Percentiles rank a stretch among this genome's conserved stretches.
These are phyloP conservation scores for Aythya baeri DNA, from an alignment of 2,113 vertebrate species.

Conservation along the genomic window DNA sequence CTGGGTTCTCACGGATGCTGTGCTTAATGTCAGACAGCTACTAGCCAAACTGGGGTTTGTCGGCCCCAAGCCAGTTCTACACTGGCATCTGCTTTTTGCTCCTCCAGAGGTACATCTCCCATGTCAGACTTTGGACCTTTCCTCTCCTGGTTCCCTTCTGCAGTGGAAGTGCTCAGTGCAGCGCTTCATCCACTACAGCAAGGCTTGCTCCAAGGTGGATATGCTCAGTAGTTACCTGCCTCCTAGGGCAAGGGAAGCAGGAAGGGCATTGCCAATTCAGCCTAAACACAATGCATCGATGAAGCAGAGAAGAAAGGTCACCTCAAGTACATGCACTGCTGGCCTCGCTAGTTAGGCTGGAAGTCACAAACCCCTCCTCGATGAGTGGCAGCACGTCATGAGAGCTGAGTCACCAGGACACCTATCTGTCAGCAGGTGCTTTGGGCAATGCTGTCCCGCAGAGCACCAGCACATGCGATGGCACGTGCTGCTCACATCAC, in stretches of 20 bases:
- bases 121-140: background rate
- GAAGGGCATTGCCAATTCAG: background rate
- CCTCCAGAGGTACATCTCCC: background rate
- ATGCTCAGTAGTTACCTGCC: background rate
- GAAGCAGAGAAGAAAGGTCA: background rate
- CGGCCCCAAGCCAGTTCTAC: background rate
- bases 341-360: background rate
- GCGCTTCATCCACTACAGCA: fast-evolving
- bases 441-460: background rate
- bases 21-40: background rate
- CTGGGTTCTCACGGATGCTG: background rate
- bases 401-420: conserved; percentile 19
- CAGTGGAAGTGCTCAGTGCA: background rate
- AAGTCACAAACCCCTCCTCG: background rate
- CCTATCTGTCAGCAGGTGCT: conserved; percentile 4
- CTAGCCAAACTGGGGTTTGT: background rate
- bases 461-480: background rate
- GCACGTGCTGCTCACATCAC: background rate
- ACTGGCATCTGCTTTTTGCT: background rate
- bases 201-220: background rate
- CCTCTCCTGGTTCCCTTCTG: background rate
- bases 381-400: background rate
- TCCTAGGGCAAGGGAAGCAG: background rate
- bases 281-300: background rate
- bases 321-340: background rate